phyloP scores from a whole-genome alignment of 2,888 invertebrate species.

The Netelia melanura region DNA sequence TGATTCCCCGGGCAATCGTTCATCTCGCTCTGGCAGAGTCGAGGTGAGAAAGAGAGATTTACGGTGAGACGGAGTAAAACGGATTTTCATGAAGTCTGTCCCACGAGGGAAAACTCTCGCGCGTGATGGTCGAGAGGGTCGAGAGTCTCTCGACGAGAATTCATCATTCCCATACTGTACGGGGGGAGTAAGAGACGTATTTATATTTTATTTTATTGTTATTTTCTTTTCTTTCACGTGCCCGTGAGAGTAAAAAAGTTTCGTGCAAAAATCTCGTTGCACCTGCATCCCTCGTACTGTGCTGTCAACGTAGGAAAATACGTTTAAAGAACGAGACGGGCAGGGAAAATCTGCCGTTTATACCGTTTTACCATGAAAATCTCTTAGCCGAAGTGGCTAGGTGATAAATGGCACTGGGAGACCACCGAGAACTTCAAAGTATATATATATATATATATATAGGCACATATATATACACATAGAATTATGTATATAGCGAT shows the following conservation, averaged over 20 bases:
- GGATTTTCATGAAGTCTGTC: constrained; percentile 75
- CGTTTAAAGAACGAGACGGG: constrained; percentile 29
- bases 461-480: not conserved
- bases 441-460: not conserved
- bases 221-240: constrained; percentile 17
- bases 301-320: constrained; percentile 36
- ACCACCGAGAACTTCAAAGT: constrained; percentile 7
- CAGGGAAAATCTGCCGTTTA: constrained; percentile 42
- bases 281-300: constrained; percentile 36
- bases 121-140: constrained; percentile 30
- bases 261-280: constrained; percentile 45
- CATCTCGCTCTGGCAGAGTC: constrained; percentile 59
- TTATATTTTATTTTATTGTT: constrained; percentile 46
- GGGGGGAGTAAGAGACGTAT: constrained; percentile 20
- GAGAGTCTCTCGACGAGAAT: constrained; percentile 61
- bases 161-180: constrained; percentile 58
- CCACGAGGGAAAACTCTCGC: constrained; percentile 45
- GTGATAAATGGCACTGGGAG: constrained; percentile 61
- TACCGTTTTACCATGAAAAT: constrained; percentile 52
- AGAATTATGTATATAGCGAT: not conserved
- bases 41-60: constrained; percentile 68
- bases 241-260: constrained; percentile 54
- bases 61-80: constrained; percentile 71
- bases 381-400: constrained; percentile 62
- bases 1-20: constrained; percentile 68